phyloP scores from a whole-genome alignment of 2,113 vertebrate genomes.

The Capricornis sumatraensis region DNA sequence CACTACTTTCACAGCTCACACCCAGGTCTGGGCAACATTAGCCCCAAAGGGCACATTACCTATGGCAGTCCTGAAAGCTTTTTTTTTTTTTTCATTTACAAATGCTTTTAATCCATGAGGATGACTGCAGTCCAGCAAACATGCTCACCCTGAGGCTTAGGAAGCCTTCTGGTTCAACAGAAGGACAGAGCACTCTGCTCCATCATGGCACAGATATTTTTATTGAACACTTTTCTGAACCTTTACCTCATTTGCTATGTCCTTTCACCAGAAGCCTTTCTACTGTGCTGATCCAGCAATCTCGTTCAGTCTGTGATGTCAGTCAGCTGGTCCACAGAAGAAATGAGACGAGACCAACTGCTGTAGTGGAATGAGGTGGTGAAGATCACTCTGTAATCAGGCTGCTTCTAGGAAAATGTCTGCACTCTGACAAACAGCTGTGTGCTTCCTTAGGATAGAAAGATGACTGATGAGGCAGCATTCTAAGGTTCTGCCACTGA shows the following conservation, averaged over 20 bases:
- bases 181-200: not conserved
- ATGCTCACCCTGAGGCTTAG: not conserved
- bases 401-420: slow-evolving; percentile 2
- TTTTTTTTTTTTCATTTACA: slow-evolving; percentile 7
- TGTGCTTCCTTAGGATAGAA: not conserved
- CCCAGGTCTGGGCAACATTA: not conserved
- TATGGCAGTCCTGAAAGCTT: not conserved
- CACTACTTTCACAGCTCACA: not conserved
- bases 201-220: not conserved
- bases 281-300: not conserved
- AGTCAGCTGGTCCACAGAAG: not conserved
- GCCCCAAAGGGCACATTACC: not conserved
- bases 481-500: not conserved
- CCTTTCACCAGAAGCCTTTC: not conserved
- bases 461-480: not conserved
- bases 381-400: not conserved
- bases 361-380: not conserved
- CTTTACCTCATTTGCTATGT: not conserved
- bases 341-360: not conserved
- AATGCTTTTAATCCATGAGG: not conserved
- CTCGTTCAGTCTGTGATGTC: not conserved
- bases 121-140: not conserved
- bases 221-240: not conserved
- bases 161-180: not conserved
- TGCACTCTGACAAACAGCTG: not conserved